phyloP scores from a whole-genome alignment of 2,888 invertebrate genomes.

The Drosophila cognata region DNA sequence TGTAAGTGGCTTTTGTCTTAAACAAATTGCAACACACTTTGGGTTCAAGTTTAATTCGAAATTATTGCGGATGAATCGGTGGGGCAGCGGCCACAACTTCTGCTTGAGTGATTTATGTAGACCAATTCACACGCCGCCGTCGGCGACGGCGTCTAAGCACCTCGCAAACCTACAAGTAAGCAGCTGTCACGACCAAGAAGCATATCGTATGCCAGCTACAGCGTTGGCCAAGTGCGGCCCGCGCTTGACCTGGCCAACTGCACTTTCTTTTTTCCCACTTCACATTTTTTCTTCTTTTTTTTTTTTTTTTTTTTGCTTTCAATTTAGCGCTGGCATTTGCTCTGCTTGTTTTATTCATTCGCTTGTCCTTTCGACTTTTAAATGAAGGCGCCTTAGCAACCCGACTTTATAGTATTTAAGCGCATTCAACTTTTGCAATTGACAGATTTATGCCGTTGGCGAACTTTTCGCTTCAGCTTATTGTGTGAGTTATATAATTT shows the following conservation, averaged over 20 bases:
- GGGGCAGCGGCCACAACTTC: constrained; percentile 60
- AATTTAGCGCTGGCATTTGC: constrained; percentile 41
- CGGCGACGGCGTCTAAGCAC: constrained; percentile 16
- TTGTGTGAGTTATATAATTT: constrained; percentile 24
- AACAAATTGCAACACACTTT: constrained; percentile 79
- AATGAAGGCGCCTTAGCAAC: constrained; percentile 51
- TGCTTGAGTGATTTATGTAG: constrained; percentile 83
- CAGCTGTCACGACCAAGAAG: constrained; percentile 53
- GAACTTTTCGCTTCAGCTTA: constrained; percentile 32
- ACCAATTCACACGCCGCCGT: constrained; percentile 75
- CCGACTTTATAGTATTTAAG: constrained; percentile 52
- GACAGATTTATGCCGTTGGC: constrained; percentile 66
- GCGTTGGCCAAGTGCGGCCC: constrained; percentile 34
- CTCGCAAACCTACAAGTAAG: constrained; percentile 28
- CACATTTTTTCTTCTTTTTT: not conserved
- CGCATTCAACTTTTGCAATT: constrained; percentile 69
- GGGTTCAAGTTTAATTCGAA: constrained; percentile 75
- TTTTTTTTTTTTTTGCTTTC: constrained; percentile 35
- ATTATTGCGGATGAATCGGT: constrained; percentile 60
- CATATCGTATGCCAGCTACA: constrained; percentile 20
- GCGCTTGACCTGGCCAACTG: constrained; percentile 44
- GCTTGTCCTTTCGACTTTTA: constrained; percentile 79
- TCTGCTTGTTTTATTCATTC: constrained; percentile 65
- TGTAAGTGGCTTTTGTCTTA: constrained; percentile 72
- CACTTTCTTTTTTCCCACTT: constrained; percentile 31